These are phyloP conservation scores for Drosophila monieri DNA, from an alignment of 2,888 invertebrate genomes.

Conservation along the genomic window DNA sequence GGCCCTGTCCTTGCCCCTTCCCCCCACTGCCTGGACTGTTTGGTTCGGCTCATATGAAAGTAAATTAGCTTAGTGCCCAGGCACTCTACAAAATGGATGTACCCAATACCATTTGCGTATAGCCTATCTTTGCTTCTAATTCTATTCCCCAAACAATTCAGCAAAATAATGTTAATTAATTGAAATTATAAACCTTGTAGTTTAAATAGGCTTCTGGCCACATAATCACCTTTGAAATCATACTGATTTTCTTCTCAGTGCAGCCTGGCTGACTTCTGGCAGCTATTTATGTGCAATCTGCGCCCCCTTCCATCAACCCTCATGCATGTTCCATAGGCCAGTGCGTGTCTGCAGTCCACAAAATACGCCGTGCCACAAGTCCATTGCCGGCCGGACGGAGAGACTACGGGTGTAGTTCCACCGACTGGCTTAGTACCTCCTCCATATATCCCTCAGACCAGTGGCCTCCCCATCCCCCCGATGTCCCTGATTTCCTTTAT, in stretches of 20 bases:
- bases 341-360: conserved; percentile 71
- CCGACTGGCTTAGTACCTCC: conserved; percentile 63
- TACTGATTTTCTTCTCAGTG: conserved; percentile 5
- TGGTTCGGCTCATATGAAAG: conserved; percentile 67
- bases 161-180: background rate
- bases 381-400: conserved; percentile 50
- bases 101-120: background rate
- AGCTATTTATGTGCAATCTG: conserved; percentile 50
- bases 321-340: conserved; percentile 44
- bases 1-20: background rate
- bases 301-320: conserved; percentile 23
- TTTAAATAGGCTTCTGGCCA: too few relatives aligned
- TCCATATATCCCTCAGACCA: conserved; percentile 3
- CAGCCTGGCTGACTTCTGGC: conserved; percentile 23
- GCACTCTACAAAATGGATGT: conserved; percentile 21
- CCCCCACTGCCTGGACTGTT: conserved; percentile 17
- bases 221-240: too few relatives aligned
- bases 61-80: conserved; percentile 70
- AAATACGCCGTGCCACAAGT: conserved; percentile 69
- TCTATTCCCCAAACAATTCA: background rate
- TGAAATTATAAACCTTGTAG: too few relatives aligned
- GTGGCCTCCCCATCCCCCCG: background rate
- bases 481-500: conserved; percentile 10
- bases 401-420: conserved; percentile 18
- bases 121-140: background rate